Conservation (phyloP, 1,140 invertebrate genomes). For the Whitmania pigra region DNA sequence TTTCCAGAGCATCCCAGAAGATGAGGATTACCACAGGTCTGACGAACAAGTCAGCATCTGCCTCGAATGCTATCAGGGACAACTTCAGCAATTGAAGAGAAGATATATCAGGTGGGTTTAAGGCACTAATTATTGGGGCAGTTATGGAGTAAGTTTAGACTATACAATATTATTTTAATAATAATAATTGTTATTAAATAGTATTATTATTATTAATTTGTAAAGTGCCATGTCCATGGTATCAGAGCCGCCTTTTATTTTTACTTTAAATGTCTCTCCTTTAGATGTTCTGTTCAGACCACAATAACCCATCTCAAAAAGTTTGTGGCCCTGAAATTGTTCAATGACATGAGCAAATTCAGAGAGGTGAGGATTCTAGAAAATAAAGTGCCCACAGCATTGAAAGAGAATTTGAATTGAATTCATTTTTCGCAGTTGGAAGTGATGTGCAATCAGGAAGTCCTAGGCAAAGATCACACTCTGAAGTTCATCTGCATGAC, state of each 20-base stretch:
- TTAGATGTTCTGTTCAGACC: slow-evolving; percentile 72
- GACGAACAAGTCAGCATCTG: slow-evolving; percentile 66
- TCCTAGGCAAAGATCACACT: slow-evolving; percentile 94
- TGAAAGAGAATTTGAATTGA: neutral
- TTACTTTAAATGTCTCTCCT: neutral
- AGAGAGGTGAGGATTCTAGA: slow-evolving; percentile 58
- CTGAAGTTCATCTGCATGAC: slow-evolving; percentile 97
- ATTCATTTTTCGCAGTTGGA: slow-evolving; percentile 57
- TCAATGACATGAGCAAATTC: slow-evolving; percentile 80
- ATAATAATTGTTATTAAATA: too few relatives aligned
- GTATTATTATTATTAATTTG: too few relatives aligned
- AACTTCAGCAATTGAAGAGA: slow-evolving; percentile 36
- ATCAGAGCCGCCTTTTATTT: too few relatives aligned
- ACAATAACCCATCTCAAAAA: slow-evolving; percentile 94
- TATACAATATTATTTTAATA: neutral
- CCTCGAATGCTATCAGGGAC: slow-evolving; percentile 33
- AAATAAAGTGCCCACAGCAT: too few relatives aligned
- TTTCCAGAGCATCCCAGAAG: slow-evolving; percentile 35
- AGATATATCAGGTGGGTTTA: slow-evolving; percentile 60
- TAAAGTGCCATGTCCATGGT: too few relatives aligned
- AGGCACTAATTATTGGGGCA: neutral
- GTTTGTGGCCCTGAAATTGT: slow-evolving; percentile 87
- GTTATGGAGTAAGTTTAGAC: neutral
- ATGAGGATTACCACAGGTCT: slow-evolving; percentile 78
- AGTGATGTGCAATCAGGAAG: slow-evolving; percentile 93